These are phyloP conservation scores for Pangasius larnaudii DNA, from an alignment of 2,797 vertebrate genomes.

Conservation along the genomic window DNA sequence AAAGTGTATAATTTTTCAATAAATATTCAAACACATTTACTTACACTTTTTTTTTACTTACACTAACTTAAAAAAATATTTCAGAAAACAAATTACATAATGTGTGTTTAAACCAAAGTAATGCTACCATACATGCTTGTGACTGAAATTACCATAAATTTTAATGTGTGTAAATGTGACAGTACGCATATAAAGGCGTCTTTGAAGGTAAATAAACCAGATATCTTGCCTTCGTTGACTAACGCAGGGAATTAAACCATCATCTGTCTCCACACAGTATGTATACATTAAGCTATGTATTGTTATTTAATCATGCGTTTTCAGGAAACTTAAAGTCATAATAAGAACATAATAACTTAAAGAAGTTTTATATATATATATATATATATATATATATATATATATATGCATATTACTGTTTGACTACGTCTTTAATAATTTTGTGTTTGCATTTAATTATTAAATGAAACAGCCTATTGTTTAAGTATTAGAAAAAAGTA, in stretches of 20 bases:
- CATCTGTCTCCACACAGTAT: slow-evolving; percentile 8
- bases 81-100: slow-evolving; percentile 15
- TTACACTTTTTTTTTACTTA: background rate
- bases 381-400: background rate
- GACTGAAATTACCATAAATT: slow-evolving; percentile 27
- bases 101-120: slow-evolving; percentile 17
- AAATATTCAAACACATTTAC: background rate
- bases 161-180: slow-evolving; percentile 32
- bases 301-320: background rate
- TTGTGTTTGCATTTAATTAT: background rate
- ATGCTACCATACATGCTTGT: slow-evolving; percentile 10
- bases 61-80: background rate
- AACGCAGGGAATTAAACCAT: background rate
- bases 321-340: background rate
- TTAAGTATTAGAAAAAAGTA: background rate
- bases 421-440: background rate
- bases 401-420: background rate
- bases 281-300: slow-evolving; percentile 5
- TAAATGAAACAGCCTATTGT: background rate
- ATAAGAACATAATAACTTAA: background rate
- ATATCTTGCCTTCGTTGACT: background rate
- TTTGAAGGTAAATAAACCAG: slow-evolving; percentile 21
- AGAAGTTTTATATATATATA: background rate
- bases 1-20: background rate
- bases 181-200: background rate